These are phyloP conservation scores for Aptenodytes patagonicus DNA, from an alignment of 2,113 vertebrate genomes.

Conservation along the genomic window DNA sequence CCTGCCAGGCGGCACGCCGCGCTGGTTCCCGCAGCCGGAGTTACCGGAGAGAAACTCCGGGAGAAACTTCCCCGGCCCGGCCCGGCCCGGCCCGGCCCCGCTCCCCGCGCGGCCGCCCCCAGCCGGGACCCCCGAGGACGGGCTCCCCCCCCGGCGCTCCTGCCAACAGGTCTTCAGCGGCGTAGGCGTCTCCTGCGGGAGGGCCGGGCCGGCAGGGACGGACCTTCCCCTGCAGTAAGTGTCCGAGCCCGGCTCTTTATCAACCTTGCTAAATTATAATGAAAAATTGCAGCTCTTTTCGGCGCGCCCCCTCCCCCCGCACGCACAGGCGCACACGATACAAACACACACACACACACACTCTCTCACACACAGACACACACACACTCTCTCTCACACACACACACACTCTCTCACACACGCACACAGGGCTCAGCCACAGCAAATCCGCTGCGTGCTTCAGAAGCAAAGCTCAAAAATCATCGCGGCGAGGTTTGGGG, in stretches of 20 bases:
- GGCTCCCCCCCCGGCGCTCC: neutral
- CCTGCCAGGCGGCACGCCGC: neutral
- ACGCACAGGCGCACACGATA: constrained; percentile 20
- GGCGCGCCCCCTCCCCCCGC: neutral
- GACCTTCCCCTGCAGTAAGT: neutral
- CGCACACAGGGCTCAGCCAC: neutral
- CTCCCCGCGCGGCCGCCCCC: neutral
- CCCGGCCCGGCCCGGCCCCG: neutral
- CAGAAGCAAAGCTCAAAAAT: neutral
- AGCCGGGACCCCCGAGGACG: neutral
- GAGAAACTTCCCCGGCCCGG: too few relatives aligned
- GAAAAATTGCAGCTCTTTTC: neutral
- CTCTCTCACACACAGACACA: neutral
- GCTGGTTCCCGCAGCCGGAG: too few relatives aligned
- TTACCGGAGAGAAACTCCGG: neutral
- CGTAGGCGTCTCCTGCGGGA: neutral
- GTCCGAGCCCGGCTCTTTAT: neutral
- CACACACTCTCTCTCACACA: neutral
- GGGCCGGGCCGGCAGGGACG: neutral
- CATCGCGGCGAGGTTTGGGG: neutral
- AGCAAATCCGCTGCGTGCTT: neutral
- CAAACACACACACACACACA: neutral
- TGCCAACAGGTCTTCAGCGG: neutral
- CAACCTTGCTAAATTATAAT: neutral
- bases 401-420: neutral